phyloP scores from a whole-genome alignment of 2,888 invertebrate species.

The Orgyia antiqua region DNA sequence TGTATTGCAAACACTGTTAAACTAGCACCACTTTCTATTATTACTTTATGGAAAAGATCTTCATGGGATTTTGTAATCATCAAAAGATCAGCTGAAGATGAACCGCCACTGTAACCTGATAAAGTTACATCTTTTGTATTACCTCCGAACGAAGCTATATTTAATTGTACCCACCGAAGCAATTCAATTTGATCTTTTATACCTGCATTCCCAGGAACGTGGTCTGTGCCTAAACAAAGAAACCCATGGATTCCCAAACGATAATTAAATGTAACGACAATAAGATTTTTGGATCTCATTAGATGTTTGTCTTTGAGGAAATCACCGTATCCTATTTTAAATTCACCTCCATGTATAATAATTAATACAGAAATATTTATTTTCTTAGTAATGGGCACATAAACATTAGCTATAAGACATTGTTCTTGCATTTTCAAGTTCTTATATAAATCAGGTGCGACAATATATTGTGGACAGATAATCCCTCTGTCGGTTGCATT shows the following conservation, averaged over 20 bases:
- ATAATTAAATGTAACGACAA: slow-evolving; percentile 33
- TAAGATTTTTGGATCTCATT: slow-evolving; percentile 22
- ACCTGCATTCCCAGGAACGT: slow-evolving; percentile 37
- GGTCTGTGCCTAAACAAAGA: slow-evolving; percentile 36
- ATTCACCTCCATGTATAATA: slow-evolving; percentile 34
- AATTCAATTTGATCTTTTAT: slow-evolving; percentile 36
- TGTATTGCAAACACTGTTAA: slow-evolving; percentile 26
- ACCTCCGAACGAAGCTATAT: slow-evolving; percentile 39
- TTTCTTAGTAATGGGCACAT: slow-evolving; percentile 25
- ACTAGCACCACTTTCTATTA: slow-evolving; percentile 36
- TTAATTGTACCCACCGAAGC: slow-evolving; percentile 35
- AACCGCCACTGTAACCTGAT: slow-evolving; percentile 34
- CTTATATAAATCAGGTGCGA: neutral
- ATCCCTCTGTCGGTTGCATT: slow-evolving; percentile 13
- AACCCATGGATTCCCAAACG: slow-evolving; percentile 34
- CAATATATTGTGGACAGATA: slow-evolving; percentile 13
- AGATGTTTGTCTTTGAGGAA: slow-evolving; percentile 11
- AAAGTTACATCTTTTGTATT: slow-evolving; percentile 41
- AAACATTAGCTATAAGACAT: slow-evolving; percentile 30
- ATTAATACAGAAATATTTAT: slow-evolving; percentile 32
- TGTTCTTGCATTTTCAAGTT: slow-evolving; percentile 15
- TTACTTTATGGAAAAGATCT: slow-evolving; percentile 37
- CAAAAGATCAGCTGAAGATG: slow-evolving; percentile 30
- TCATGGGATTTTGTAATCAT: slow-evolving; percentile 21
- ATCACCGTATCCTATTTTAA: slow-evolving; percentile 24